These are phyloP conservation scores for Bacillus rossius DNA, from an alignment of 1,140 invertebrate species.

Conservation along the genomic window DNA sequence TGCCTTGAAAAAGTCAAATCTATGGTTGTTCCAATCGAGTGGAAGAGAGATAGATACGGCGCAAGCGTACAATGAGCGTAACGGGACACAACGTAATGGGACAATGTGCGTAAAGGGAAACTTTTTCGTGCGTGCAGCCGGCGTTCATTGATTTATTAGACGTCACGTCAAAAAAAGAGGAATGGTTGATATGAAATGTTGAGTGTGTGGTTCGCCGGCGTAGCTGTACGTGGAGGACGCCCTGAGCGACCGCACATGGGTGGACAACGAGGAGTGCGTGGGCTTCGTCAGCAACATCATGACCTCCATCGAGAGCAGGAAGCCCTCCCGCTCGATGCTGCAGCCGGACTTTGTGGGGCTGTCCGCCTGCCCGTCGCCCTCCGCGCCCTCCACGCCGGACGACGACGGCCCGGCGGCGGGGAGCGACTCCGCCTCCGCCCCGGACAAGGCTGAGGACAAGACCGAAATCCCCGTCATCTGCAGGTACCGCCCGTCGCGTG, in stretches of 20 bases:
- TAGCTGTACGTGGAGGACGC: constrained; percentile 94
- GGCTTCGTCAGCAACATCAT: constrained; percentile 90
- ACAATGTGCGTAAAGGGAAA: too few relatives aligned
- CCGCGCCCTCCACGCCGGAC: constrained; percentile 45
- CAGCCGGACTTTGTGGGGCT: constrained; percentile 48
- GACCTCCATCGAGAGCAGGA: constrained; percentile 80
- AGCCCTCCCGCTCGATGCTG: constrained; percentile 55
- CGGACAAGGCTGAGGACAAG: constrained; percentile 12
- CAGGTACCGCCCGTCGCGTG: too few relatives aligned
- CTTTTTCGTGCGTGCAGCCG: too few relatives aligned
- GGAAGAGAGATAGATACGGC: too few relatives aligned
- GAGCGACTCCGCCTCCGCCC: not conserved
- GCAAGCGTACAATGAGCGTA: too few relatives aligned
- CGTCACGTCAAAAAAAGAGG: too few relatives aligned
- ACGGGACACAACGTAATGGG: too few relatives aligned
- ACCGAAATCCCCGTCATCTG: constrained; percentile 16
- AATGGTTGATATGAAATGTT: too few relatives aligned
- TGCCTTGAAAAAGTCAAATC: too few relatives aligned
- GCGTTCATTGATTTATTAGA: too few relatives aligned
- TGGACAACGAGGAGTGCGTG: constrained; percentile 87
- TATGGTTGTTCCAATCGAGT: too few relatives aligned
- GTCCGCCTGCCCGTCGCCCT: constrained; percentile 37
- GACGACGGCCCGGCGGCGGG: constrained; percentile 33
- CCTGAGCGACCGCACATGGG: constrained; percentile 86
- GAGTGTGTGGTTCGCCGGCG: too few relatives aligned